Base-by-base conservation (phyloP, 2,797 vertebrate genomes). In the Prunella strophiata region DNA sequence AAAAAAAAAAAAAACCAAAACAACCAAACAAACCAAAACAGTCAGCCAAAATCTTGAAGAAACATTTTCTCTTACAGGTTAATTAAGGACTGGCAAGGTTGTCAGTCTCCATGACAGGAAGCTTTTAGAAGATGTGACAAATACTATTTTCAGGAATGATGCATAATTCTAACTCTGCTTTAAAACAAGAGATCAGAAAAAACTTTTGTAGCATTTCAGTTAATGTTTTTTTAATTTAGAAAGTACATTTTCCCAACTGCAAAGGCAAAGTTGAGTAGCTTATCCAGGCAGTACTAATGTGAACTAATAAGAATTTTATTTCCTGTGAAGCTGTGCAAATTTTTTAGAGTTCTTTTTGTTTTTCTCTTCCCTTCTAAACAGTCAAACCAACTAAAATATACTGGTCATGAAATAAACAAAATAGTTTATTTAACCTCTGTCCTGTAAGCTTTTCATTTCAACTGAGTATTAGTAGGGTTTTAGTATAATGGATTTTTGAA, bases 401-500 rank as follows among this genome's bases (percentile, higher is more conserved):
- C 54, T 58, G 77, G 62, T 48, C 58, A 88, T 8, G 27, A 94
- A 62, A 94, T 61, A 95, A 95, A 89, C 45, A 82, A 88, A 93
- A 85, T 10, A 76, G 63, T 89, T 94, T 85, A 71, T 85, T 95
- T 93, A 92, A 95, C 65, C 68, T 83, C 75, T 95, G 42, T 52
- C 65, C 68, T 80, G 32, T 50, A 91, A 87, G 68, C 59, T 87
- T 93, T 85, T 75, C 23, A 74, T 91, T 93, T 93, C 72, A 88
- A 71, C 85, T 71, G 42, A 65, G 50, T 77, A 85, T 91, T 96
- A 94, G 63, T 54, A 65, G 27, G 42, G 54, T 2, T 91, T 95
- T 80, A 88, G 19, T 61, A 47, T 40, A 96, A 93, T 80, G 79
- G 81, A 91, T 71, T 93, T 93, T 91, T 88, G 50, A 91, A 94